Base-by-base conservation (phyloP, 2,113 vertebrate species). In the Vicugna pacos region DNA sequence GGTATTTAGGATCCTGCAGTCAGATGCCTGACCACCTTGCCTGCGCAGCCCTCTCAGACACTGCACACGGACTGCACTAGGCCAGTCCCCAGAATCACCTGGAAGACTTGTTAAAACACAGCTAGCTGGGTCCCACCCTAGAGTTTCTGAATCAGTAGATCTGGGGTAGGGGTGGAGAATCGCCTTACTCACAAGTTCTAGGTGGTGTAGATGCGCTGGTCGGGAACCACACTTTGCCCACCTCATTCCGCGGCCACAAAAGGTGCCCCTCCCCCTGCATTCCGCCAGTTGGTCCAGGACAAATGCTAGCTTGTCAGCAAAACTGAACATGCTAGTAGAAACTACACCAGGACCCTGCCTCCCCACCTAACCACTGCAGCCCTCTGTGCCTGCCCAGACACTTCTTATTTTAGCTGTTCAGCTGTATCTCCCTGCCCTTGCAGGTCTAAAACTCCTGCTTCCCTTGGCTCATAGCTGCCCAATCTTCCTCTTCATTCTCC, bases 281-380 rank as follows among this genome's bases (percentile, higher is more conserved):
- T 52, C 60, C 64, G n/a, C 12, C n/a, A 28, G 26, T 13, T 38
- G 13, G 58, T 50, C 58, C 58, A 54, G 6, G 24, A 64, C 82
- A 42, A 82, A 75, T 35, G 54, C 7, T 56, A n/a, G 38, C 14
- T 0, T 5, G 32, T 87, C 69, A 64, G 52, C 38, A 60, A 65
- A 86, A 58, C 30, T 15, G 56, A 76, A 48, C 26, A 20, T 2
- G 8, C 52, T 2, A 26, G 30, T 54, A 65, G 54, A 54, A 60
- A 22, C 46, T 32, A 35, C 28, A 28, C 42, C 60, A 1, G 0
- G 0, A 16, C 32, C 6, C 13, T 10, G 3, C 52, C 17, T 12
- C 4, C 3, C 24, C 14, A 58, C 16, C 56, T 87, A 32, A 24
- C 12, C 7, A 17, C 32, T 30, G 8, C 26, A 24, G 32, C 32